Evolutionary conservation across 2,113 vertebrate genomes (phyloP), one percentile per base, ranked within the genome.

Genomic region (Arvicanthis niloticus): DNA sequence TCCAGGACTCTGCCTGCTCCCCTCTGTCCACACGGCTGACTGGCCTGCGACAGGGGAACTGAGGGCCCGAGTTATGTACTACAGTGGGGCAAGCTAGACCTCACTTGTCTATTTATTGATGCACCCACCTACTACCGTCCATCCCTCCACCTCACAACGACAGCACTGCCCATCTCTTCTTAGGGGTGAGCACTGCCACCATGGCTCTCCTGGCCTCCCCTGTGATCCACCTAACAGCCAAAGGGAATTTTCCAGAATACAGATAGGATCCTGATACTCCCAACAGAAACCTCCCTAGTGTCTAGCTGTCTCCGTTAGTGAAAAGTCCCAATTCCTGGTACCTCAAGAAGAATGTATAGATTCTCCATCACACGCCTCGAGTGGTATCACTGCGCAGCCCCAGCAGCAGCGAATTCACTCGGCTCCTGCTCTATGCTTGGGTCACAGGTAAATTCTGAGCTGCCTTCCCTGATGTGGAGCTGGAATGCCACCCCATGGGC

Each of bases 311-410:
- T 34, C 56, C 80, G 37, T 48, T n/a, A 84, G 34, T 29, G 31
- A 37, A 15, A 80, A n/a, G 11, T 22, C 26, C 40, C 1, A 29
- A 78, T n/a, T 77, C 70, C 62, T 40, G 10, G 17, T 29, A 77
- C 31, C 75, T 73, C 51, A 17, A 8, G 24, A 21, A 17, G 68
- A 58, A 21, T 31, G 42, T 6, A 1, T 53, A 10, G 3, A 1
- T n/a, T 45, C 67, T 48, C 24, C 22, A 8, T 4, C 37, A 34
- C 0, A 45, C 0, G 13, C 56, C 29, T 7, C 3, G 0, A 10
- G 9, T 9, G 34, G 15, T 5, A 15, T 12, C 53, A 1, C 26
- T 2, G 1, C 51, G 11, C 34, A 8, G 3, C 3, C 58, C 34
- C 42, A 21, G 80, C 80, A 62, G 7, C 58, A 42, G 7, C 13